Conservation (phyloP, 2,888 invertebrate species). For the Harmothoe impar region DNA sequence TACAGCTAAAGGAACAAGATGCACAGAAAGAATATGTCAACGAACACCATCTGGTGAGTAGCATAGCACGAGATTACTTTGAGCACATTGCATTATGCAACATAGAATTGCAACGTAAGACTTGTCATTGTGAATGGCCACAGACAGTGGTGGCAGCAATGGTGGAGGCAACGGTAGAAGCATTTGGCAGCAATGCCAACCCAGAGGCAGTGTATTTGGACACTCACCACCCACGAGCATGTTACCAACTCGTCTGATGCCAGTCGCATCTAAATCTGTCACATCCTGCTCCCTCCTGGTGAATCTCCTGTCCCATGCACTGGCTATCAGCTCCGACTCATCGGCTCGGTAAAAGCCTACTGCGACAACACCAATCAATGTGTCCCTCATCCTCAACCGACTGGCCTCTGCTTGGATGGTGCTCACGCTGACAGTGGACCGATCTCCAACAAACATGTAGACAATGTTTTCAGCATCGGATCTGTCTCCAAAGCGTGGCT, state of each 20-base stretch:
- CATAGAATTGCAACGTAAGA: not conserved
- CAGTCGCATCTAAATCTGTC: not conserved
- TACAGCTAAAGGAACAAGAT: no score
- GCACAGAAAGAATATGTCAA: no score
- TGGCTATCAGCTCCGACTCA: not conserved
- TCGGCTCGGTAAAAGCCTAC: not conserved
- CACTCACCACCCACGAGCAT: constrained; percentile 42
- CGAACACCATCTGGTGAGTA: no score
- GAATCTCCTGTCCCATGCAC: not conserved
- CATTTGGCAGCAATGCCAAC: not conserved
- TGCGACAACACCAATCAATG: constrained; percentile 33
- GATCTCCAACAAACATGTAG: constrained; percentile 21
- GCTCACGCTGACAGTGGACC: not conserved
- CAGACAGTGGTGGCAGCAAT: no score
- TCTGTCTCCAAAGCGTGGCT: not conserved
- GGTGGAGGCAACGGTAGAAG: not conserved
- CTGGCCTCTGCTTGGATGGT: not conserved
- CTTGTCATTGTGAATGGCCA: not conserved
- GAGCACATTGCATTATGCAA: not conserved
- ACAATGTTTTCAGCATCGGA: constrained; percentile 25
- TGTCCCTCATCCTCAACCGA: not conserved
- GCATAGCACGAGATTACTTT: no score
- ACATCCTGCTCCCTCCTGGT: not conserved
- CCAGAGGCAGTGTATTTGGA: constrained; percentile 16
- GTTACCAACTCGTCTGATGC: not conserved